Percentiles rank a stretch among this genome's conserved stretches.
These are phyloP conservation scores for Philereme transversata DNA, from an alignment of 2,888 invertebrate species.

Conservation along the genomic window DNA sequence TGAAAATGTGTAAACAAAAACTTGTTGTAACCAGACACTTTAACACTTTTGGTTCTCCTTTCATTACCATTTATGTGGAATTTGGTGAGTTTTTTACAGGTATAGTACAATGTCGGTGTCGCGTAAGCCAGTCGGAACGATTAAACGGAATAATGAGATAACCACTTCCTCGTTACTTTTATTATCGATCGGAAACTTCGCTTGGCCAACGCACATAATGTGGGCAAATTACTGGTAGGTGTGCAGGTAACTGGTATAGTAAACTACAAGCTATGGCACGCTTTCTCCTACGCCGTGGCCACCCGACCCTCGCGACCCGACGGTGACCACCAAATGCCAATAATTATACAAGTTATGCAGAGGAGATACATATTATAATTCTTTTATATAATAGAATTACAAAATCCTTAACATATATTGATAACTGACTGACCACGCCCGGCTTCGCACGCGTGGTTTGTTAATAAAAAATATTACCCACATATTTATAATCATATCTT, in stretches of 20 bases:
- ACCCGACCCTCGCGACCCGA: constrained; percentile 48
- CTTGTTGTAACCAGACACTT: too few species aligned
- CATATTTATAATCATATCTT: too few species aligned
- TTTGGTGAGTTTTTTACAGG: too few species aligned
- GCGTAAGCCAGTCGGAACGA: constrained; percentile 8
- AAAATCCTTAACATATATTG: too few species aligned
- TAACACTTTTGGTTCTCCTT: too few species aligned
- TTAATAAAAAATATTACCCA: too few species aligned
- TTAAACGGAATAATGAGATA: constrained; percentile 40
- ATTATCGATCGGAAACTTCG: constrained; percentile 45
- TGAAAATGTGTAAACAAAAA: too few species aligned
- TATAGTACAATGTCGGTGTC: constrained; percentile 4
- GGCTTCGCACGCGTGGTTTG: too few species aligned
- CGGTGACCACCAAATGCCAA: constrained; percentile 34
- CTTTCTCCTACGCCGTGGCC: constrained; percentile 46
- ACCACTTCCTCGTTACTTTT: constrained; percentile 44
- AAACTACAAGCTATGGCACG: constrained; percentile 33
- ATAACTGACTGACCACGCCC: too few species aligned
- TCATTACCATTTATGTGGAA: too few species aligned
- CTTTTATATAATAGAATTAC: constrained; percentile 19
- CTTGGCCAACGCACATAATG: constrained; percentile 28
- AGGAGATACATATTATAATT: constrained; percentile 26
- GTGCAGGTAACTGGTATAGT: neutral
- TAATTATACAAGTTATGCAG: constrained; percentile 19
- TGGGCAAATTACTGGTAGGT: constrained; percentile 16